Evolutionary conservation across 2,888 invertebrate species (phyloP), one percentile per base, ranked within the genome.

Genomic region (Cenopis cana): DNA sequence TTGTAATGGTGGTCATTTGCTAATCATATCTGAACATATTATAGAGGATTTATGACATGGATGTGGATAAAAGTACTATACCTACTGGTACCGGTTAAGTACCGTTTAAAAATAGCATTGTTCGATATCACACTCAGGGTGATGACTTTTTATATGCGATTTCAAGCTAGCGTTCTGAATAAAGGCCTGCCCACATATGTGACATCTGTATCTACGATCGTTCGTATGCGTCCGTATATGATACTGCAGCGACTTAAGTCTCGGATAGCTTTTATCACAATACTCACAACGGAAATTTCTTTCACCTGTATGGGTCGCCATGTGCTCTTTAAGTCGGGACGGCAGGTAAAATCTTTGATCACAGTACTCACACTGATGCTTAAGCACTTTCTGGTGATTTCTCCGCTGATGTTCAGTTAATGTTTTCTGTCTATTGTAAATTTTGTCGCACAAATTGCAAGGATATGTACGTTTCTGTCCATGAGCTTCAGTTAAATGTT

Each of bases 211-310:
- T 8, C 95, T 84, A 20, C 94, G 88, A 73, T 95, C 94, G 5
- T 95, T 95, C 0, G 94, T 94, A 75, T 95, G 95, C 0, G 94
- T 94, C 55, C 95, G 79, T 75, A 94, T 93, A 77, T 95, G 95
- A 36, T 95, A 94, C 55, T 94, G 95, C 36, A 95, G 76, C 0
- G 95, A 94, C 49, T 94, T 95, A 6, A 94, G 83, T 65, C 95
- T 89, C 0, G 95, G 95, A 78, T 95, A 95, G 18, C 93, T 93
- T 74, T 95, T 95, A 2, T 94, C 94, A 78, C 95, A 95, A 54
- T 94, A 89, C 36, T 94, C 93, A 77, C 95, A 95, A 2, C 94
- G 82, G 75, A 94, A 95, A n/a, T 93, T 92, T 74, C 94, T 89
- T 52, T 94, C 94, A 0, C 94, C 92, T 0, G 94, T 94, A 68